phyloP scores from a whole-genome alignment of 2,797 vertebrate species.

The Sebastes elongatus region DNA sequence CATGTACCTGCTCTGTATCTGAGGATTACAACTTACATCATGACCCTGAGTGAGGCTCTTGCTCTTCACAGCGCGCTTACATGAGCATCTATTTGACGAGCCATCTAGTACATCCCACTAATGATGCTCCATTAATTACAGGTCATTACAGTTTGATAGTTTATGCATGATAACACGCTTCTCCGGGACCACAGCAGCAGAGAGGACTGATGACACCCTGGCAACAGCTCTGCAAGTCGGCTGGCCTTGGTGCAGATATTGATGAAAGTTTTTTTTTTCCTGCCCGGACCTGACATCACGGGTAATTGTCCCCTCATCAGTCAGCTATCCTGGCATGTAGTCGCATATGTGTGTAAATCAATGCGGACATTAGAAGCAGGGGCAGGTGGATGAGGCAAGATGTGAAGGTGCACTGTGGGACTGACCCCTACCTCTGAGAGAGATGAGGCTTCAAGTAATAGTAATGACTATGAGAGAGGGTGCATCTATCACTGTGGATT shows the following conservation, averaged over 20 bases:
- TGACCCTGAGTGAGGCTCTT: background rate
- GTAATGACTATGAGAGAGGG: conserved; percentile 28
- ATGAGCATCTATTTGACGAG: conserved; percentile 8
- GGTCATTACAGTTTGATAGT: conserved; percentile 37
- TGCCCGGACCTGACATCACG: conserved; percentile 31
- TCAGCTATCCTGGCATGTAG: conserved; percentile 31
- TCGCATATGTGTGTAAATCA: conserved; percentile 64
- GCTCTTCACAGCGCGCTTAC: background rate
- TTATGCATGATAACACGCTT: conserved; percentile 35
- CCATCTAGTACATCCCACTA: conserved; percentile 32
- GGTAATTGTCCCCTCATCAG: conserved; percentile 49
- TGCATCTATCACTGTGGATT: conserved; percentile 37
- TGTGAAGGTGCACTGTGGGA: conserved; percentile 15
- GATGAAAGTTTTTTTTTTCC: conserved; percentile 31
- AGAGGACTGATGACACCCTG: conserved; percentile 24
- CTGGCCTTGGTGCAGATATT: conserved; percentile 34
- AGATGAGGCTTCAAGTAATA: conserved; percentile 53
- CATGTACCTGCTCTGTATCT: background rate
- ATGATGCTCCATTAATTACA: conserved; percentile 50
- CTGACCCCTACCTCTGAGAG: conserved; percentile 31
- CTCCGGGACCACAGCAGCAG: background rate
- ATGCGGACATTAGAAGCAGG: conserved; percentile 18
- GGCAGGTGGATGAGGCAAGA: conserved; percentile 1
- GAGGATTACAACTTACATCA: background rate
- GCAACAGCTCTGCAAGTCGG: background rate